A percentile compares a stretch with the other conserved stretches of the same genome.
Conservation (phyloP, 2,797 vertebrate species). For the Valencia hispanica region DNA sequence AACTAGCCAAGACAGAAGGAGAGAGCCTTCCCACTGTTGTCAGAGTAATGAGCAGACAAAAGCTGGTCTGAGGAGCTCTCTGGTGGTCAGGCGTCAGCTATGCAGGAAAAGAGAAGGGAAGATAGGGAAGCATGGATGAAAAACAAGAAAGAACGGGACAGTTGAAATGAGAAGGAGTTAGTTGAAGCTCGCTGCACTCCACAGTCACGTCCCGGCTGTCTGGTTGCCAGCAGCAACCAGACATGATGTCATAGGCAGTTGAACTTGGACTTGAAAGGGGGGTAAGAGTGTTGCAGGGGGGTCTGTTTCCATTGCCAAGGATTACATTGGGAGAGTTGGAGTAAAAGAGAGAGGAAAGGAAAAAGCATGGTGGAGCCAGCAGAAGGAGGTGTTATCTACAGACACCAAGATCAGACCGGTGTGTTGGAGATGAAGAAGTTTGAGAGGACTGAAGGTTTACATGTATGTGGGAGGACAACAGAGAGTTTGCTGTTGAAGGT, state of each 20-base stretch:
- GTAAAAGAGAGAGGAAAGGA: conserved; percentile 53
- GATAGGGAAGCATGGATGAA: conserved; percentile 33
- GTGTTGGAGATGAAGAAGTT: conserved; percentile 41
- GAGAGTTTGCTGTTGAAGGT: conserved; percentile 55
- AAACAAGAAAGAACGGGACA: conserved; percentile 55
- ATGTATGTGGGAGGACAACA: conserved; percentile 27
- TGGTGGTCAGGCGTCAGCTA: conserved; percentile 62
- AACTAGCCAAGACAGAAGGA: conserved; percentile 69
- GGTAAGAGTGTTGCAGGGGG: conserved; percentile 45
- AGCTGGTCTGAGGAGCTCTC: conserved; percentile 75
- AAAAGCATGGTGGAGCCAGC: conserved; percentile 52
- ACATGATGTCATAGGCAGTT: conserved; percentile 94
- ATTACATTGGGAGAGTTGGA: conserved; percentile 69
- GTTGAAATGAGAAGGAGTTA: conserved; percentile 66
- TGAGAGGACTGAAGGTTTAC: conserved; percentile 29
- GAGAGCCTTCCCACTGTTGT: conserved; percentile 52
- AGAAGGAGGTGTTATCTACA: conserved; percentile 66
- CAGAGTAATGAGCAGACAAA: conserved; percentile 49
- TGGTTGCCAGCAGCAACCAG: conserved; percentile 91
- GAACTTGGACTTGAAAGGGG: conserved; percentile 87
- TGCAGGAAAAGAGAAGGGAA: conserved; percentile 57
- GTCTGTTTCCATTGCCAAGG: conserved; percentile 80
- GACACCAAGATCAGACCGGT: conserved; percentile 54
- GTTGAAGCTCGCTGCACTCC: conserved; percentile 79
- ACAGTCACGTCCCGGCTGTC: conserved; percentile 90